These are phyloP conservation scores for Argentina silus DNA, from an alignment of 2,797 vertebrate genomes.

Conservation along the genomic window DNA sequence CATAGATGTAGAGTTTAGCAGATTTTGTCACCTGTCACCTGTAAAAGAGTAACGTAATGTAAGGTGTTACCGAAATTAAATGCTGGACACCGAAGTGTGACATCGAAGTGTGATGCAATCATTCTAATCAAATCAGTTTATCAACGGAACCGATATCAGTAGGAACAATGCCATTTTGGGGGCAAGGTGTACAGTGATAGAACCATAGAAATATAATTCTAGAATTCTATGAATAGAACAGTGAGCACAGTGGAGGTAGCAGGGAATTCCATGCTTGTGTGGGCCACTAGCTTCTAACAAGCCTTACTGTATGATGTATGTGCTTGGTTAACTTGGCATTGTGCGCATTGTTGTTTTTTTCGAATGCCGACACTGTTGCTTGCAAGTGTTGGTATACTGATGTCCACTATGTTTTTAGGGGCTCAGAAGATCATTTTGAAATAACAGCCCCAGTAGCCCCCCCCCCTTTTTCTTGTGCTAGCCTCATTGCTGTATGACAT, in stretches of 20 bases:
- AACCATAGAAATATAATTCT: not conserved
- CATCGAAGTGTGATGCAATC: slow-evolving; percentile 47
- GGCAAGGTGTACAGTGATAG: not conserved
- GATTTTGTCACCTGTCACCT: slow-evolving; percentile 12
- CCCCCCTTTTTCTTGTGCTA: slow-evolving; percentile 17
- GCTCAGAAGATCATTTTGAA: slow-evolving; percentile 22
- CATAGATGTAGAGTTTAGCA: not conserved
- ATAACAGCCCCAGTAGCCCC: slow-evolving; percentile 25
- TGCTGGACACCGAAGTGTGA: slow-evolving; percentile 50
- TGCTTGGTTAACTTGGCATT: slow-evolving; percentile 43
- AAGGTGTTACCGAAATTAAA: slow-evolving; percentile 53
- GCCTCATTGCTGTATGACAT: slow-evolving; percentile 26
- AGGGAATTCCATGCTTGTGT: slow-evolving; percentile 23
- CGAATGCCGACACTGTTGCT: slow-evolving; percentile 37
- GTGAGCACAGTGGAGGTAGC: slow-evolving; percentile 29
- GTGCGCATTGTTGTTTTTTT: slow-evolving; percentile 30
- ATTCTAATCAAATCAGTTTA: slow-evolving; percentile 42
- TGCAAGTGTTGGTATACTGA: slow-evolving; percentile 28
- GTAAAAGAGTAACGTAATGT: slow-evolving; percentile 25
- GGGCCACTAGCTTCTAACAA: slow-evolving; percentile 59
- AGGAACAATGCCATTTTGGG: slow-evolving; percentile 55
- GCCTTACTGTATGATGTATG: slow-evolving; percentile 59
- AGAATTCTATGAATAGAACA: not conserved
- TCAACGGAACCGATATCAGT: slow-evolving; percentile 30
- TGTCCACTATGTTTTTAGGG: slow-evolving; percentile 10